These are phyloP conservation scores for Apodemus sylvaticus DNA, from an alignment of 2,113 vertebrate species.

Conservation along the genomic window DNA sequence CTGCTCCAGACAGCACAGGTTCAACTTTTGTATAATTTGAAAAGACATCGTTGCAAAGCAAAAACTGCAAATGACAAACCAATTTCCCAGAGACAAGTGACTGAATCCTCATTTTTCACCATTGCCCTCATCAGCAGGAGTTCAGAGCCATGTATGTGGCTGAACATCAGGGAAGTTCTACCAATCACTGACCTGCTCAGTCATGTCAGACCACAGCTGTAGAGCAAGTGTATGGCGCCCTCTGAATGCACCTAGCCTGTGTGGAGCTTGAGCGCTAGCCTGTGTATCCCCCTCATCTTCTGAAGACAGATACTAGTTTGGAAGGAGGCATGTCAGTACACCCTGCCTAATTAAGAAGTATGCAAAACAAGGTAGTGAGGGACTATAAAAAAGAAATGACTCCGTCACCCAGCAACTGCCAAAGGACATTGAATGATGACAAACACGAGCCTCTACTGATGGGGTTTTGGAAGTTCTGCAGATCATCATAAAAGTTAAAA, in stretches of 20 bases:
- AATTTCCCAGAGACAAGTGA: neutral
- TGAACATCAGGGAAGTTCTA: neutral
- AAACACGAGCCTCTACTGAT: neutral
- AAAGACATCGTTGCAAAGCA: constrained; percentile 22
- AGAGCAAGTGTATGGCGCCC: neutral
- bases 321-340: neutral
- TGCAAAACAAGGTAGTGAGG: neutral
- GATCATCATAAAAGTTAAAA: constrained; percentile 11
- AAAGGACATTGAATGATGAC: neutral
- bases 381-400: neutral
- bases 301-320: neutral
- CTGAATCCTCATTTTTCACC: neutral
- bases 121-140: neutral
- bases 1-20: constrained; percentile 28
- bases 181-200: neutral
- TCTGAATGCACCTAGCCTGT: neutral
- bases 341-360: neutral
- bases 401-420: neutral
- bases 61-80: neutral
- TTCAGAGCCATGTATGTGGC: neutral
- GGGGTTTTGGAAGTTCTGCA: neutral
- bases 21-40: constrained; percentile 50
- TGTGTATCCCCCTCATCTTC: neutral
- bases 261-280: neutral
- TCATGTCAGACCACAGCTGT: neutral